These are phyloP conservation scores for Tachysurus fulvidraco DNA, from an alignment of 2,113 vertebrate species.

Conservation along the genomic window DNA sequence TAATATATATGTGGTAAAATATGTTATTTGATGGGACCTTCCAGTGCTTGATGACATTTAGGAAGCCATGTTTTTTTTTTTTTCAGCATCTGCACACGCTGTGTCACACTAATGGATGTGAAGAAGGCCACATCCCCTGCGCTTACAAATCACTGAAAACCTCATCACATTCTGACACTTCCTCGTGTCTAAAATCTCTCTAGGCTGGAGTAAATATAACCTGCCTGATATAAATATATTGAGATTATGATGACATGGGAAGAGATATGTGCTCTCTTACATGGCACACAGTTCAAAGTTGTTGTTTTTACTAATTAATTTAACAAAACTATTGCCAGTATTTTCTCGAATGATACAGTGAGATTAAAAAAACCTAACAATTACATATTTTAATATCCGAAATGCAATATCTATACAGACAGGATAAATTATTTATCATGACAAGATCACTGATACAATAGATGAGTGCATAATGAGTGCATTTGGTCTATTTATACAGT, in stretches of 20 bases:
- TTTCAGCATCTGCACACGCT: conserved; percentile 39
- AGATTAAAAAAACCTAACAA: background rate
- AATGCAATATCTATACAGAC: background rate
- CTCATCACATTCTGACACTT: conserved; percentile 49
- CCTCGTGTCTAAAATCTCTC: conserved; percentile 42
- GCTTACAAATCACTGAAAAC: conserved; percentile 54
- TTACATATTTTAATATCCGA: background rate
- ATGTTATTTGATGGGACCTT: background rate
- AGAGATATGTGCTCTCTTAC: conserved; percentile 11
- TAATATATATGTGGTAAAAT: background rate
- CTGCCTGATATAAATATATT: conserved; percentile 46
- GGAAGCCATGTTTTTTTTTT: conserved; percentile 36
- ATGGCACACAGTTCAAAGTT: conserved; percentile 5
- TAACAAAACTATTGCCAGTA: background rate
- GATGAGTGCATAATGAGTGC: background rate
- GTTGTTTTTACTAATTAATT: background rate
- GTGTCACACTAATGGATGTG: conserved; percentile 52
- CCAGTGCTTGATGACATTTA: conserved; percentile 39
- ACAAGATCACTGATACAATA: conserved; percentile 1
- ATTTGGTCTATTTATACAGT: background rate
- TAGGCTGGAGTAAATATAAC: conserved; percentile 50
- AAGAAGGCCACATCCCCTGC: conserved; percentile 52
- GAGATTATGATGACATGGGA: conserved; percentile 26
- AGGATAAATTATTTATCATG: background rate
- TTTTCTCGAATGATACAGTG: background rate